phyloP scores from a whole-genome alignment of 2,113 vertebrate species.

The Ploceus nigricollis region DNA sequence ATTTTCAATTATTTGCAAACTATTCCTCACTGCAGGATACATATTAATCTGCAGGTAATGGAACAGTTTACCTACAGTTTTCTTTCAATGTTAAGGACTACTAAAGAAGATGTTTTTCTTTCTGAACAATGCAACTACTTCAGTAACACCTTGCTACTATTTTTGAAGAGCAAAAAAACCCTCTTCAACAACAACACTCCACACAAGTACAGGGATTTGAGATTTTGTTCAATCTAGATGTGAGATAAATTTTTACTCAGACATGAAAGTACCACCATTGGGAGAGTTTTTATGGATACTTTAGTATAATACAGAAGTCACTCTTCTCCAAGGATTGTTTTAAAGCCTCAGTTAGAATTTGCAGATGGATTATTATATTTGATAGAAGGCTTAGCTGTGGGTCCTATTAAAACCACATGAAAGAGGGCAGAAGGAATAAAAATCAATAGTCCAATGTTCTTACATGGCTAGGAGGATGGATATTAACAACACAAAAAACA shows the following conservation, averaged over 20 bases:
- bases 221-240: neutral
- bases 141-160: neutral
- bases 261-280: neutral
- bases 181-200: neutral
- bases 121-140: neutral
- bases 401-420: neutral
- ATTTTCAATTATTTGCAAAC: neutral
- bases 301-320: neutral
- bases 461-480: neutral
- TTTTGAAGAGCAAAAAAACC: neutral
- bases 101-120: neutral
- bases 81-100: neutral
- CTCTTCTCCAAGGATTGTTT: neutral
- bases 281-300: neutral
- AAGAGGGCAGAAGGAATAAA: neutral
- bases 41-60: neutral
- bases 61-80: neutral
- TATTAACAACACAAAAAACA: neutral
- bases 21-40: neutral
- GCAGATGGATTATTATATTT: conserved; percentile 12
- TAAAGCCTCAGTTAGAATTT: conserved; percentile 1
- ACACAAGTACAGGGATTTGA: neutral
- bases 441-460: neutral
- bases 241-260: neutral
- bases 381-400: neutral